Conservation (phyloP, 2,113 vertebrate genomes). For the Gallinago jamesoni region DNA sequence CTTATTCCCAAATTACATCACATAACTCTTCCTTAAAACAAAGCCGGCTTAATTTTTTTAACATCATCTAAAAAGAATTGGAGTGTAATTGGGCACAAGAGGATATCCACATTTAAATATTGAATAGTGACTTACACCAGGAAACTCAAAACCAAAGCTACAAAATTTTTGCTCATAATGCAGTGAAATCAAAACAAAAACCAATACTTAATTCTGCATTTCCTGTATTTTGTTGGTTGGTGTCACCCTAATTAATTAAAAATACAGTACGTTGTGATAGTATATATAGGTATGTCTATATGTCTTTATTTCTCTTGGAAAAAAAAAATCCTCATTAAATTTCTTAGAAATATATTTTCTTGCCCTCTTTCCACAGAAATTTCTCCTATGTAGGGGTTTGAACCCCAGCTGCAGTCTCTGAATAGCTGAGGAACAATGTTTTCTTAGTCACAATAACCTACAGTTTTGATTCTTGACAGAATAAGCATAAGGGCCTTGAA, state of each 20-base stretch:
- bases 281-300: background rate
- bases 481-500: constrained; percentile 25
- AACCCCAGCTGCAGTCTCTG: background rate
- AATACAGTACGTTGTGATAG: background rate
- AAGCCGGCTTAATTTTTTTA: background rate
- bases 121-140: background rate
- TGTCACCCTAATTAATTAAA: background rate
- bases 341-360: constrained; percentile 22
- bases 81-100: background rate
- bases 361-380: background rate
- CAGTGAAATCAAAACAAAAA: background rate
- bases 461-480: constrained; percentile 60
- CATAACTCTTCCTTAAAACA: background rate
- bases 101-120: background rate
- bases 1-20: background rate
- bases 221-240: background rate
- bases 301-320: background rate
- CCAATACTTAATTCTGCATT: background rate
- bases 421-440: constrained; percentile 28
- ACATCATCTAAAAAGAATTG: background rate
- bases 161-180: background rate
- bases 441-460: constrained; percentile 25
- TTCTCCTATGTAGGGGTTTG: background rate
- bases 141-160: background rate
- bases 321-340: background rate